These are phyloP conservation scores for Aix galericulata DNA, from an alignment of 2,113 vertebrate species.

Conservation along the genomic window DNA sequence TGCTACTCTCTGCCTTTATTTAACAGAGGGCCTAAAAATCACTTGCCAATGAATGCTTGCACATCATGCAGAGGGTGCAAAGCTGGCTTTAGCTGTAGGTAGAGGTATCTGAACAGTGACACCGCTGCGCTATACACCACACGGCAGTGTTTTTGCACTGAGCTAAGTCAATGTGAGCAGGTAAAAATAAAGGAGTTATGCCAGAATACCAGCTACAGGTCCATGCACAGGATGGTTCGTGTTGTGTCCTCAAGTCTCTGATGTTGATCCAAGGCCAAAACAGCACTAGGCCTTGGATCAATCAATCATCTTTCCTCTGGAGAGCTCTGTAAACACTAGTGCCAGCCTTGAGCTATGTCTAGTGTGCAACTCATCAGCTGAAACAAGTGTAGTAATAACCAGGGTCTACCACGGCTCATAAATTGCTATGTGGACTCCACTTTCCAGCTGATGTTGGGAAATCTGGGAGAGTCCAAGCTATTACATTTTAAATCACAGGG, in stretches of 20 bases:
- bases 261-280: not conserved
- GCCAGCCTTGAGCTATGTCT: not conserved
- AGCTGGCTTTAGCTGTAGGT: not conserved
- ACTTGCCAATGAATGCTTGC: not conserved
- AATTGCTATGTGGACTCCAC: not conserved
- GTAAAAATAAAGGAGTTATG: not conserved
- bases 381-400: not conserved
- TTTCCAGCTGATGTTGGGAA: not conserved
- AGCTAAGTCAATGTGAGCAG: fast-evolving
- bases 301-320: not conserved
- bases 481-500: not conserved
- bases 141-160: not conserved
- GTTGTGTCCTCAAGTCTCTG: not conserved
- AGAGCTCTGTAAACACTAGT: not conserved
- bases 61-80: too few relatives aligned
- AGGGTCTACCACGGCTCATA: not conserved
- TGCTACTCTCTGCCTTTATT: not conserved
- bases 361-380: not conserved
- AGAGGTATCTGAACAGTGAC: not conserved
- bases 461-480: not conserved
- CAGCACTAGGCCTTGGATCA: not conserved
- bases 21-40: not conserved
- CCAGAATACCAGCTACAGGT: not conserved
- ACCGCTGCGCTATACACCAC: not conserved
- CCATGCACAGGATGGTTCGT: fast-evolving